Conservation (phyloP, 2,797 vertebrate species). For the Helarctos malayanus region DNA sequence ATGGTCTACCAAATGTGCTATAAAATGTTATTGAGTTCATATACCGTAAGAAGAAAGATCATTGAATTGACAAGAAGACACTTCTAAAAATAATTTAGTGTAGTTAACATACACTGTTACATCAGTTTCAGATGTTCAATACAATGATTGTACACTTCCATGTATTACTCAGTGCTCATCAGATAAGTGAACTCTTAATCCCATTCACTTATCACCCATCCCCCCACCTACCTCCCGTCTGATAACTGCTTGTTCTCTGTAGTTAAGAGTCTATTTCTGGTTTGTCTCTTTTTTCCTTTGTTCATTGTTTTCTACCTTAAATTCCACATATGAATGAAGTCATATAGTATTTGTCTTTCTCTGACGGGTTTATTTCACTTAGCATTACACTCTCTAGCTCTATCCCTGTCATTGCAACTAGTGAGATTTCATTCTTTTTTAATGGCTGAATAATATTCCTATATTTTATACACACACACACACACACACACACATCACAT, state of each 20-base stretch:
- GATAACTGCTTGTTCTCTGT: not conserved
- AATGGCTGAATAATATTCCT: not conserved
- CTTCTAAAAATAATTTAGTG: not conserved
- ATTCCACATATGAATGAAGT: not conserved
- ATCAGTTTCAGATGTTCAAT: not conserved
- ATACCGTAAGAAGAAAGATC: not conserved
- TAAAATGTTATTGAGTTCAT: slow-evolving; percentile 15
- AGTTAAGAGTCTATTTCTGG: not conserved
- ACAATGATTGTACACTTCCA: not conserved
- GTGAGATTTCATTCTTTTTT: not conserved
- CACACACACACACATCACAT: no score
- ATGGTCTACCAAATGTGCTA: not conserved
- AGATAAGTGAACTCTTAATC: not conserved
- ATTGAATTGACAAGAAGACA: not conserved
- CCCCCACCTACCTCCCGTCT: not conserved
- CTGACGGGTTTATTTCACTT: not conserved
- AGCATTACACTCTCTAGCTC: not conserved
- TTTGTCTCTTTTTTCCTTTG: not conserved
- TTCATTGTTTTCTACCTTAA: not conserved
- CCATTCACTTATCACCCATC: not conserved
- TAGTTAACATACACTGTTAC: not conserved
- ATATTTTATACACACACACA: no score
- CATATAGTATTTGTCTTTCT: not conserved
- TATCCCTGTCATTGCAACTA: not conserved
- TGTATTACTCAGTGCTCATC: not conserved